These are phyloP conservation scores for Catostomus latipinnis DNA, from an alignment of 2,797 vertebrate genomes.

Conservation along the genomic window DNA sequence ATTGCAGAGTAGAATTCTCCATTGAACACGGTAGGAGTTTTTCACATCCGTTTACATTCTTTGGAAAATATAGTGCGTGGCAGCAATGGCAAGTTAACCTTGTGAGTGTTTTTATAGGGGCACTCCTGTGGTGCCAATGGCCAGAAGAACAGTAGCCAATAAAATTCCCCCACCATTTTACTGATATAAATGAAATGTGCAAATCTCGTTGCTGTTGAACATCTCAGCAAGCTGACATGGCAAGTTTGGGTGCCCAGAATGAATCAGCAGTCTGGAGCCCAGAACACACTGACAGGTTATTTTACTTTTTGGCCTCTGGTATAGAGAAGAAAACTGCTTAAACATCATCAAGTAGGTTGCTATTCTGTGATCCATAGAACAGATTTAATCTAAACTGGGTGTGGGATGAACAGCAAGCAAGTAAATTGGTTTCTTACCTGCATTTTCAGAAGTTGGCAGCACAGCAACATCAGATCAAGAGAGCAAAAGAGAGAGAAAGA, in stretches of 20 bases:
- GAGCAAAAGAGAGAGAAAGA: conserved; percentile 32
- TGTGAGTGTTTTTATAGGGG: conserved; percentile 7
- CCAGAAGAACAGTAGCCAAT: conserved; percentile 34
- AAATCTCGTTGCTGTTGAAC: conserved; percentile 4
- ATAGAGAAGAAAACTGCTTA: conserved; percentile 17
- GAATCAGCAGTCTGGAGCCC: conserved; percentile 35
- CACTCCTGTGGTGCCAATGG: conserved; percentile 8
- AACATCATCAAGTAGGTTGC: background rate
- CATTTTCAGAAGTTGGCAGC: conserved; percentile 39
- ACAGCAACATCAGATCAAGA: conserved; percentile 9
- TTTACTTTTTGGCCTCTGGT: background rate
- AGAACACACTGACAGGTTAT: conserved; percentile 13
- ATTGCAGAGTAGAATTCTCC: background rate
- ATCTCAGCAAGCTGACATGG: conserved; percentile 21
- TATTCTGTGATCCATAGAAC: background rate
- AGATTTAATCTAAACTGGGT: background rate
- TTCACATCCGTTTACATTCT: conserved; percentile 1
- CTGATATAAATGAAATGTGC: conserved; percentile 25
- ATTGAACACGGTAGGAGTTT: conserved; percentile 15
- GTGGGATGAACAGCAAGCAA: conserved; percentile 5
- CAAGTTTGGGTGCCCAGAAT: conserved; percentile 34
- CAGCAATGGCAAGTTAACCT: conserved; percentile 23
- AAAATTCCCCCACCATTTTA: conserved; percentile 20
- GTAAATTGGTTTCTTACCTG: conserved; percentile 62
- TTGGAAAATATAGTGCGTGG: background rate